Evolutionary conservation across 1,140 invertebrate species (phyloP).

Genomic region (Probaryconus sp.): DNA sequence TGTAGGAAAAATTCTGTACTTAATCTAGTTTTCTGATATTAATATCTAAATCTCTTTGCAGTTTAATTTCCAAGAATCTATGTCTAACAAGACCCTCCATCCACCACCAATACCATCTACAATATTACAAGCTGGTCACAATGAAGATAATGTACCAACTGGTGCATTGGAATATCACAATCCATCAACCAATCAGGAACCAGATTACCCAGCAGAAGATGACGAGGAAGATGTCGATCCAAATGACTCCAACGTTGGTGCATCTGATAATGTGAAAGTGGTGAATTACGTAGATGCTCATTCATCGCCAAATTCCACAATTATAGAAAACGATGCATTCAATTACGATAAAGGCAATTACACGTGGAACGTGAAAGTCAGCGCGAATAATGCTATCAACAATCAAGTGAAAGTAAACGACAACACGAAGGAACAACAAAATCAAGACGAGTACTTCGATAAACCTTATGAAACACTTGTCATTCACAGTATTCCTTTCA

Average conservation of each 20-base stretch:
- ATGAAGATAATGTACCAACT: conserved; percentile 61
- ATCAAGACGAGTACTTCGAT: conserved; percentile 33
- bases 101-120: not conserved
- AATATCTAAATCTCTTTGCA: conserved; percentile 14
- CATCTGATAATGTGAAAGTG: conserved; percentile 70
- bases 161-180: conserved; percentile 70
- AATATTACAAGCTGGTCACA: conserved; percentile 37
- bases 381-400: conserved; percentile 2
- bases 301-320: conserved; percentile 29
- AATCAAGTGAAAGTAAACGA: conserved; percentile 37
- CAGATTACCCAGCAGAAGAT: conserved; percentile 18
- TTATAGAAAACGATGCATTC: conserved; percentile 23
- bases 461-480: conserved; percentile 63
- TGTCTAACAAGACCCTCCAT: conserved; percentile 32
- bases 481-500: conserved; percentile 68
- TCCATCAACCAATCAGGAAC: conserved; percentile 65
- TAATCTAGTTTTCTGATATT: not conserved
- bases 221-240: conserved; percentile 32
- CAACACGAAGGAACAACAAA: conserved; percentile 19
- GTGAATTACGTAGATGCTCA: conserved; percentile 44
- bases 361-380: conserved; percentile 34
- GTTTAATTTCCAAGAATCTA: conserved; percentile 48
- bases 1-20: not conserved
- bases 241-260: conserved; percentile 68
- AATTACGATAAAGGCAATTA: conserved; percentile 31